Conservation (phyloP, 1,140 invertebrate genomes). For the Zaprionus africanus region DNA sequence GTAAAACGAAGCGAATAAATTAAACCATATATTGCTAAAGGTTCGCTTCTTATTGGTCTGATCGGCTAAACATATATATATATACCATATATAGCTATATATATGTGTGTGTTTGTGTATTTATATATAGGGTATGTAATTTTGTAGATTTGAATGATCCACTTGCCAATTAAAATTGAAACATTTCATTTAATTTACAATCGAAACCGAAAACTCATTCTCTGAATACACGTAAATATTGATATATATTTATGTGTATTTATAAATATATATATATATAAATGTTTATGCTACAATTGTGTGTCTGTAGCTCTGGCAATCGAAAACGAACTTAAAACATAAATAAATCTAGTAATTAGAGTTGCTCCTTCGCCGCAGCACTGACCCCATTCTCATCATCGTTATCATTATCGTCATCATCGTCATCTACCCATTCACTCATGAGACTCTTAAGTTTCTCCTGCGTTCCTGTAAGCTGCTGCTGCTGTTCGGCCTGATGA, state of each 20-base stretch:
- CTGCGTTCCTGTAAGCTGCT: constrained; percentile 19
- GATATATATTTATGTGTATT: constrained; percentile 7
- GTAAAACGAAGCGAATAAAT: constrained; percentile 33
- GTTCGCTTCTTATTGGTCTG: constrained; percentile 47
- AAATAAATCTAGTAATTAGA: constrained; percentile 83
- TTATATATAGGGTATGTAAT: constrained; percentile 39
- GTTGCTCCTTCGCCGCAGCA: constrained; percentile 69
- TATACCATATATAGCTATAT: neutral
- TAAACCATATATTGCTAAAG: constrained; percentile 38
- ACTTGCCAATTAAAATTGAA: constrained; percentile 19
- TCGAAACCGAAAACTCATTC: constrained; percentile 63
- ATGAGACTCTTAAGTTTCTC: constrained; percentile 78
- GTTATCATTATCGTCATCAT: constrained; percentile 75
- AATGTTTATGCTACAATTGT: constrained; percentile 22
- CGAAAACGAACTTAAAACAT: constrained; percentile 71
- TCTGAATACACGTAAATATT: constrained; percentile 10
- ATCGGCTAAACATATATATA: constrained; percentile 2
- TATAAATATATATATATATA: constrained; percentile 7
- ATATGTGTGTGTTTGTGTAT: constrained; percentile 12
- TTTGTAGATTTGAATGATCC: constrained; percentile 14
- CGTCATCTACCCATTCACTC: constrained; percentile 80
- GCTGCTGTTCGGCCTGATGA: neutral
- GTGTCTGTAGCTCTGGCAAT: constrained; percentile 31
- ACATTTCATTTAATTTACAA: constrained; percentile 69
- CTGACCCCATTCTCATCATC: constrained; percentile 75